Conservation (phyloP, 1,140 invertebrate species). For the Carposina sasakii region DNA sequence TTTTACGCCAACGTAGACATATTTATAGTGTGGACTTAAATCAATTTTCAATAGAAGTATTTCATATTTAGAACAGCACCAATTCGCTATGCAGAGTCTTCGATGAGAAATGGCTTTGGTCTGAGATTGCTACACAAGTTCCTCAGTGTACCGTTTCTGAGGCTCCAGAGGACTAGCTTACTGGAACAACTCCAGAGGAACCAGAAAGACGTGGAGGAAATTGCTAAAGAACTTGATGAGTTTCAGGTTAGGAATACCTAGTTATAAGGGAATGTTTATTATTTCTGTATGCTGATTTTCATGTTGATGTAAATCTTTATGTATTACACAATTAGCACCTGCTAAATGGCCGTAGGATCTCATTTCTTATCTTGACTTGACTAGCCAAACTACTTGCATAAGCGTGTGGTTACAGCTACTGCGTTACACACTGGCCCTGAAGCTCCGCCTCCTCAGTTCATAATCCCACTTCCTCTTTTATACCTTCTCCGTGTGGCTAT, state of each 20-base stretch:
- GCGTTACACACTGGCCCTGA: too few species aligned
- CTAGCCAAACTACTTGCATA: too few species aligned
- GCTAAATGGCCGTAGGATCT: too few species aligned
- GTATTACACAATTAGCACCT: too few species aligned
- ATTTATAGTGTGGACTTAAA: too few species aligned
- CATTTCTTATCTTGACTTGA: too few species aligned
- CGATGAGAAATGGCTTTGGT: constrained; percentile 98
- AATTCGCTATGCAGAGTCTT: constrained; percentile 92
- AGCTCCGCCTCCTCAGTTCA: too few species aligned
- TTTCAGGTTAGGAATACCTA: constrained; percentile 61
- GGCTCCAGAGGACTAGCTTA: constrained; percentile 91
- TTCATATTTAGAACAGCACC: constrained; percentile 79
- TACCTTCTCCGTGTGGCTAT: too few species aligned
- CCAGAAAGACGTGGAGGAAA: constrained; percentile 85
- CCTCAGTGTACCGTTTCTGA: constrained; percentile 95
- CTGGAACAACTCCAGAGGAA: constrained; percentile 92
- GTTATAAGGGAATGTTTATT: not conserved
- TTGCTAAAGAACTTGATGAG: constrained; percentile 87
- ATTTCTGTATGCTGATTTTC: not conserved
- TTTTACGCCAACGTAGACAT: too few species aligned
- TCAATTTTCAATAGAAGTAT: too few species aligned
- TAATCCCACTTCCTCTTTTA: too few species aligned
- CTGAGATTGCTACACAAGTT: constrained; percentile 96
- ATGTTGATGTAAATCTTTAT: not conserved
- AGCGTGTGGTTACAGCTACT: too few species aligned